phyloP scores from a whole-genome alignment of 2,797 vertebrate genomes.

The Ptychadena robeensis region DNA sequence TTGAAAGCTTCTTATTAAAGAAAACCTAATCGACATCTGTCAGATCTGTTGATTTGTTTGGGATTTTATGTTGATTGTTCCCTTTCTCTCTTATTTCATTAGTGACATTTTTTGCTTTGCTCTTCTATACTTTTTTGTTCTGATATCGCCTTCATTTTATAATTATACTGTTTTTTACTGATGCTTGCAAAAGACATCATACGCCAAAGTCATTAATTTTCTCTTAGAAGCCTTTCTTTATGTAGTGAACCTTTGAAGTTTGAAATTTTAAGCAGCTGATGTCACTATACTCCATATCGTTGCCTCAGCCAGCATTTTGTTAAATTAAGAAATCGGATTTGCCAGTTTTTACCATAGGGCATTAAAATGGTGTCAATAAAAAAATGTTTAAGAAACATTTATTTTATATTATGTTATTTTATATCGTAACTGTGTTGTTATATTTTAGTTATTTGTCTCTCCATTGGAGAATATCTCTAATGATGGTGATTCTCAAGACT shows the following conservation, averaged over 20 bases:
- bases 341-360: constrained; percentile 49
- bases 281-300: constrained; percentile 53
- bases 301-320: constrained; percentile 48
- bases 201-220: constrained; percentile 60
- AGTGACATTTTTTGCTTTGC: constrained; percentile 30
- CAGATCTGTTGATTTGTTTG: no score
- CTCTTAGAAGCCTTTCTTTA: constrained; percentile 59
- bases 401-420: no score
- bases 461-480: no score
- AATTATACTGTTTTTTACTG: constrained; percentile 60
- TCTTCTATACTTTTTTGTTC: constrained; percentile 47
- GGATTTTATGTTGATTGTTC: constrained; percentile 7
- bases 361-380: constrained; percentile 44
- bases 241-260: constrained; percentile 48
- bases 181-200: constrained; percentile 55
- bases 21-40: background rate
- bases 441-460: no score
- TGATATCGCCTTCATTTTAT: constrained; percentile 51
- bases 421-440: no score
- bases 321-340: constrained; percentile 55
- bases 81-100: background rate
- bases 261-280: constrained; percentile 56
- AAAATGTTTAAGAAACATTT: no score
- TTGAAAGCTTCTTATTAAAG: background rate
- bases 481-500: no score